These are phyloP conservation scores for Triplophysa siluroides DNA, from an alignment of 2,113 vertebrate species.

Conservation along the genomic window DNA sequence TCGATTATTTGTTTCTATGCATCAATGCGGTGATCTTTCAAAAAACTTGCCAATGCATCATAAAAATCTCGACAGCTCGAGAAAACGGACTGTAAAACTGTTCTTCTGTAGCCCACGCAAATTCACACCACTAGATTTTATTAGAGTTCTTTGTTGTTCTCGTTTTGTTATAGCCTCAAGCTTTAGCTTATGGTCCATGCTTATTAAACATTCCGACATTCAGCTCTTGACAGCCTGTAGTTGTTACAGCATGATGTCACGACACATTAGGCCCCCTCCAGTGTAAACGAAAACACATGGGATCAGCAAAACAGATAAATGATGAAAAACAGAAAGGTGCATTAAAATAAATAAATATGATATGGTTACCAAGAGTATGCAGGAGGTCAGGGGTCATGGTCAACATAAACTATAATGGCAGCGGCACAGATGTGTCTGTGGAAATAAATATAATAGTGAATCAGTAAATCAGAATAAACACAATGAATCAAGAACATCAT, in stretches of 20 bases:
- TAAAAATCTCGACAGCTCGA: too few species aligned
- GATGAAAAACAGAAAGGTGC: constrained; percentile 77
- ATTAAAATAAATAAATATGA: constrained; percentile 96
- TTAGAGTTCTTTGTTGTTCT: too few species aligned
- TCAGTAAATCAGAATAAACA: constrained; percentile 72
- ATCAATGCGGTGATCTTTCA: too few species aligned
- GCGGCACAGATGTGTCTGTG: constrained; percentile 91
- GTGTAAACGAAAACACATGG: constrained; percentile 18
- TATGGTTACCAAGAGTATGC: constrained; percentile 99
- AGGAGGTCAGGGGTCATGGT: constrained; percentile 99
- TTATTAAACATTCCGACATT: neutral
- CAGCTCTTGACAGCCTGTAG: neutral
- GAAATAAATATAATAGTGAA: constrained; percentile 84
- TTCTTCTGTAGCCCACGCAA: too few species aligned
- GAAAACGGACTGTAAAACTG: too few species aligned
- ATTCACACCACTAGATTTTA: too few species aligned
- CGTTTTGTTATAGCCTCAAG: neutral
- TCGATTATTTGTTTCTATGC: too few species aligned
- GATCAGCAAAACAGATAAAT: constrained; percentile 40
- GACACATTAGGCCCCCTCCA: constrained; percentile 29
- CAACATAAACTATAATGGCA: constrained; percentile 97
- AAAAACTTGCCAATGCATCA: too few species aligned
- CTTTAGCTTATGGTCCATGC: neutral
- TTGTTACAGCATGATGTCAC: neutral
- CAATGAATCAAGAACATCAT: constrained; percentile 72